Evolutionary conservation across 2,888 invertebrate genomes (phyloP).

Genomic region (Drosophila niveifrons): DNA sequence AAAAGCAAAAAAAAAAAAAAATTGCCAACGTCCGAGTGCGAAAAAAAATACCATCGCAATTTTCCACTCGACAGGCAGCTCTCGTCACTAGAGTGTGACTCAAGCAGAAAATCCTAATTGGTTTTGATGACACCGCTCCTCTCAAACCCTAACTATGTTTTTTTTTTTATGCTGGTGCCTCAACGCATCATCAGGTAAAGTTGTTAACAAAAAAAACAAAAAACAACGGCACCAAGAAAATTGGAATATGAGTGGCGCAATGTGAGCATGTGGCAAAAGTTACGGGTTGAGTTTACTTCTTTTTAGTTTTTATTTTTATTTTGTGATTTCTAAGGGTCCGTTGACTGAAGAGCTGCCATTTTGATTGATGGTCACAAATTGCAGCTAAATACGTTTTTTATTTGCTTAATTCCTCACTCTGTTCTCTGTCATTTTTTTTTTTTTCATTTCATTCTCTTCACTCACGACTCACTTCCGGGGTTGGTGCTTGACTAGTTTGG

Average conservation of each 20-base stretch:
- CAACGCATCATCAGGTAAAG: constrained; percentile 71
- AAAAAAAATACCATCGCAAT: constrained; percentile 63
- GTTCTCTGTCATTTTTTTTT: neutral
- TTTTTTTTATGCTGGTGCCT: constrained; percentile 52
- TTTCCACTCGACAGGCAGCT: constrained; percentile 68
- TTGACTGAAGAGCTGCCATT: constrained; percentile 64
- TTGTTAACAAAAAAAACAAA: constrained; percentile 44
- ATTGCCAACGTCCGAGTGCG: constrained; percentile 34
- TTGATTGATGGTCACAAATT: constrained; percentile 80
- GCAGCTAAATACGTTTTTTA: constrained; percentile 81
- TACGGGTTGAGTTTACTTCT: constrained; percentile 38
- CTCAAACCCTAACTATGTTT: constrained; percentile 13
- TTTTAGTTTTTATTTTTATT: constrained; percentile 22
- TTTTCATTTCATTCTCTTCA: neutral
- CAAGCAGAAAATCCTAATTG: constrained; percentile 83
- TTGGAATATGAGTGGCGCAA: constrained; percentile 62
- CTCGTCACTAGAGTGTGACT: constrained; percentile 56
- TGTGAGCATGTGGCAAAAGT: constrained; percentile 78
- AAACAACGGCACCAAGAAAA: constrained; percentile 4
- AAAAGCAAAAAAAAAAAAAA: constrained; percentile 34
- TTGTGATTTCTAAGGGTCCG: constrained; percentile 36
- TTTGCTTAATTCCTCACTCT: constrained; percentile 63
- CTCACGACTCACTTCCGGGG: constrained; percentile 26
- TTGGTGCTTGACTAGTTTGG: constrained; percentile 14
- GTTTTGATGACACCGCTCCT: constrained; percentile 78